Percentiles rank a stretch among this genome's conserved stretches.
Conservation (phyloP, 2,888 invertebrate species). For the Macaria notata region DNA sequence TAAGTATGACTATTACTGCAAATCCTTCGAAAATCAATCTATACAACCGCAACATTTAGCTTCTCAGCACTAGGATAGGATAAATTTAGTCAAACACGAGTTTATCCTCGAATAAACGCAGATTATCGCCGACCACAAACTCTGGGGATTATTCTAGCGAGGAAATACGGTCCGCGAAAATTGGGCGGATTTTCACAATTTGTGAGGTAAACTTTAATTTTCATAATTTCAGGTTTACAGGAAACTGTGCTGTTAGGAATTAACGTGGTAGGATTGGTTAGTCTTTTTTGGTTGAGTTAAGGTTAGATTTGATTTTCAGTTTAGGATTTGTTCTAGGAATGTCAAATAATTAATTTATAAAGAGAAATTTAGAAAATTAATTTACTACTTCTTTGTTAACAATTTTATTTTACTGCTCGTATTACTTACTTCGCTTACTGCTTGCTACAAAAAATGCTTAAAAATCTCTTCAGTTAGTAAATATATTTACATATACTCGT, state of each 20-base stretch:
- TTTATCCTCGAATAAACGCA: slow-evolving; percentile 12
- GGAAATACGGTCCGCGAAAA: slow-evolving; percentile 28
- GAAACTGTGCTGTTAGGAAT: slow-evolving; percentile 5
- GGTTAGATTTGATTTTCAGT: background rate
- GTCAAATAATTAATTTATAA: too few relatives aligned
- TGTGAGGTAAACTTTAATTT: slow-evolving; percentile 28
- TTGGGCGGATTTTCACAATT: slow-evolving; percentile 26
- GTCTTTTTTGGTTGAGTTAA: slow-evolving; percentile 4
- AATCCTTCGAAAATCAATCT: too few relatives aligned
- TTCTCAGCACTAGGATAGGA: slow-evolving; percentile 2
- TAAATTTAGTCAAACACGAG: slow-evolving; percentile 19
- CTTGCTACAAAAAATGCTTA: too few relatives aligned
- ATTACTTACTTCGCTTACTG: too few relatives aligned
- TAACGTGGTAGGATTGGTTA: slow-evolving; percentile 2
- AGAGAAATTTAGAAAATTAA: too few relatives aligned
- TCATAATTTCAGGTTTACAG: slow-evolving; percentile 26
- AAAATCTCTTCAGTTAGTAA: too few relatives aligned
- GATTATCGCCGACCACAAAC: slow-evolving; percentile 13
- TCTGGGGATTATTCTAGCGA: slow-evolving; percentile 26
- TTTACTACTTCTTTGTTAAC: too few relatives aligned
- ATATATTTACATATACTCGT: too few relatives aligned
- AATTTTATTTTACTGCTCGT: too few relatives aligned
- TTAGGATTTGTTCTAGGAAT: too few relatives aligned
- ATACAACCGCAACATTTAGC: too few relatives aligned
- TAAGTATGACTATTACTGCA: too few relatives aligned